Base-by-base conservation (phyloP, 2,888 invertebrate genomes). In the Phasia obesa region DNA sequence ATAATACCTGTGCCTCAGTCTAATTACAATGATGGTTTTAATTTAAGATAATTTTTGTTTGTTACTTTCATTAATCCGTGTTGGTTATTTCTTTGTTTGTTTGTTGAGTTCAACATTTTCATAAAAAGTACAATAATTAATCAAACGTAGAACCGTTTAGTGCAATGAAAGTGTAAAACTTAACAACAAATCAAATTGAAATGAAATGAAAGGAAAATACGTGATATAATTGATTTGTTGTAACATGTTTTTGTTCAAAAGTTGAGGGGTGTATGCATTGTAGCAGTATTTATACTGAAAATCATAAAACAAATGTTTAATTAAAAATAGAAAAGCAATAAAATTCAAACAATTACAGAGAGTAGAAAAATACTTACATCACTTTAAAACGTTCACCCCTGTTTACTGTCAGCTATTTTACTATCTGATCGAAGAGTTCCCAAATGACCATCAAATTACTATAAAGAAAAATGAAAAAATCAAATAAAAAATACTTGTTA, bases 401-500 rank as follows among this genome's bases (percentile, higher is more conserved):
- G 9, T 38, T 38, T 11, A 13, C 1, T 2, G 3, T 31, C 31
- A 5, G 2, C 6, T 1, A 2, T 31, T 31, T 3, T 31, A n/a
- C n/a, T n/a, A n/a, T n/a, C n/a, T 31, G 3, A 2, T 7, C 31
- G 31, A n/a, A n/a, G 6, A 31, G 31, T 38, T 38, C 4, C 11
- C 38, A 15, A 38, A 38, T 38, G 13, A 11, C 38, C 15, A 13
- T 38, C 7, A 38, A 38, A 13, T n/a, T n/a, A n/a, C n/a, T n/a
- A n/a, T n/a, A n/a, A n/a, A n/a, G n/a, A n/a, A n/a, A n/a, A n/a
- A n/a, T n/a, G 4, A 38, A 49, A 17, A 31, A 59, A 21, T 4
- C 9, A 51, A 49, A 49, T 49, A 27, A 11, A 17, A 17, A 4
- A 55, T 35, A 35, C 23, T 47, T 59, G 17, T 71, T 49, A 71